These are phyloP conservation scores for Gnatocerus cornutus DNA, from an alignment of 2,888 invertebrate genomes.

Conservation along the genomic window DNA sequence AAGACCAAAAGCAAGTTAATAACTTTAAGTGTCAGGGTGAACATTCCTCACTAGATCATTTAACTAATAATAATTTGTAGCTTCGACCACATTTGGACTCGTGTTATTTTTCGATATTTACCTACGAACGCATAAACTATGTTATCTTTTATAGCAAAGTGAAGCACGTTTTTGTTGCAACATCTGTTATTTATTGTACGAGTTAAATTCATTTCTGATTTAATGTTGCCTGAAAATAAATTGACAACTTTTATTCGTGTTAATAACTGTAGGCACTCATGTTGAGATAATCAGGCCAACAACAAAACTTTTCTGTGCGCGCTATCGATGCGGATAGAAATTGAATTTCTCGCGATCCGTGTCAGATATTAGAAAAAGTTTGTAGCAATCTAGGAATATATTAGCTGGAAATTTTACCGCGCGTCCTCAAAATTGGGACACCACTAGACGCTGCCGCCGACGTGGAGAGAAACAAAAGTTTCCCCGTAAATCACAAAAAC, in stretches of 20 bases:
- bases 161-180: neutral
- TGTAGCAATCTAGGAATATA: neutral
- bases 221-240: neutral
- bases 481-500: slow-evolving; percentile 38
- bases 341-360: slow-evolving; percentile 32
- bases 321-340: slow-evolving; percentile 26
- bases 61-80: too few relatives aligned
- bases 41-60: too few relatives aligned
- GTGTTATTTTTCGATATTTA: too few relatives aligned
- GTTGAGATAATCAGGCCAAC: slow-evolving; percentile 26
- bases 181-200: slow-evolving; percentile 8
- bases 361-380: slow-evolving; percentile 24
- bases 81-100: too few relatives aligned
- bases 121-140: too few relatives aligned
- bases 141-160: neutral
- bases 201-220: slow-evolving; percentile 17
- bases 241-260: slow-evolving; percentile 4
- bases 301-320: slow-evolving; percentile 47
- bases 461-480: slow-evolving; percentile 17
- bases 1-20: too few relatives aligned
- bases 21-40: too few relatives aligned
- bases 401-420: too few relatives aligned
- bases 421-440: too few relatives aligned
- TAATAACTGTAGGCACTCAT: slow-evolving; percentile 6
- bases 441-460: slow-evolving; percentile 4